Evolutionary conservation across 1,140 invertebrate species (phyloP), one percentile per base, ranked within the genome.

Genomic region (Calephelis virginiensis): DNA sequence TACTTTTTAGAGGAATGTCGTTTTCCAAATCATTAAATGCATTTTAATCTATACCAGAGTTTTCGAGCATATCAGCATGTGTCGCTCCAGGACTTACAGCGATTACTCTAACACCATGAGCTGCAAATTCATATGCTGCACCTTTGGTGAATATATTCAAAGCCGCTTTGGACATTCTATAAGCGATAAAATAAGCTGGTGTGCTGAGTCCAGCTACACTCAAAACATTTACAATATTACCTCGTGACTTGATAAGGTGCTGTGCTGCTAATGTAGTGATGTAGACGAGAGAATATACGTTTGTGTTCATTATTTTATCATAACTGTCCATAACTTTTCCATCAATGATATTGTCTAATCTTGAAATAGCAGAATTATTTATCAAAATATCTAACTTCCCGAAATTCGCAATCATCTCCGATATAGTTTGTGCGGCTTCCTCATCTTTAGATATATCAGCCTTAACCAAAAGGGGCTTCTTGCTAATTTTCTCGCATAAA

Each of bases 1-100:
- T 45, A 13, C 60, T 9, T 1, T 61, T 61, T 13, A 61, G 40
- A 5, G 37, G 11, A 6, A 40, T 45, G 6, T 40, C 43, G 4
- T 3, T 8, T 8, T 6, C 11, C 4, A 61, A 9, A 43, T n/a
- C 60, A 0, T 61, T 13, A 10, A 61, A 1, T 37, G 37, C 0
- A 13, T 28, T 3, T 10, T 0, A 38, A 14, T 50, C 37, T 6
- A 67, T 5, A 1, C 65, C 62, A 43, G 62, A 28, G 28, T 64
- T 67, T 5, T 12, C 43, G 8, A 72, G 11, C 10, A 65, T 17
- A 10, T 72, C 56, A 14, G 61, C 70, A 13, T 10, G 37, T 6
- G 68, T 66, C 7, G 64, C 69, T 50, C 72, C 69, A 14, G 68
- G 69, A 37, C 71, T 70, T 5, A 73, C 13, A 13, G 63, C 46